Percentiles rank a stretch among this genome's conserved stretches.
Conservation (phyloP, 2,888 invertebrate species). For the Eudemis profundana region DNA sequence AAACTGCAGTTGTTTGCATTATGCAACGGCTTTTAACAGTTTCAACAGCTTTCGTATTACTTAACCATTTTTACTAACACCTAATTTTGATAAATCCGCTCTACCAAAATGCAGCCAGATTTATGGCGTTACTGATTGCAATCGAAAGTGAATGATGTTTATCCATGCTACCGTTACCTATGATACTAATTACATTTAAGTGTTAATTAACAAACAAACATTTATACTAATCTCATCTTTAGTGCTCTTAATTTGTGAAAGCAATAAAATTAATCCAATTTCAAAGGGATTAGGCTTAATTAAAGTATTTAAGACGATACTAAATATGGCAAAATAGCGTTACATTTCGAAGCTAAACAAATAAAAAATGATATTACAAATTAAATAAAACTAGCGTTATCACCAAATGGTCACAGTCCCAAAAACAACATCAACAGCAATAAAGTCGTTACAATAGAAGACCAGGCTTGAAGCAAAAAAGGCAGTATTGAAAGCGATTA, state of each 20-base stretch:
- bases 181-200: constrained; percentile 6
- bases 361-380: constrained; percentile 15
- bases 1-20: constrained; percentile 2
- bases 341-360: neutral
- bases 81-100: too few species aligned
- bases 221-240: constrained; percentile 4
- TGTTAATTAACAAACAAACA: constrained; percentile 15
- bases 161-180: neutral
- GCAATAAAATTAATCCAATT: constrained; percentile 16
- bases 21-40: too few species aligned
- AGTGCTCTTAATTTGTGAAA: constrained; percentile 15
- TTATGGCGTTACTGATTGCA: neutral
- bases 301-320: constrained; percentile 18
- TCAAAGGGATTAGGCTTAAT: constrained; percentile 8
- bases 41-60: too few species aligned
- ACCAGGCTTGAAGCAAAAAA: constrained; percentile 59
- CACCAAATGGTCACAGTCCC: constrained; percentile 33
- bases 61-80: too few species aligned
- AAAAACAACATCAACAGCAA: constrained; percentile 63
- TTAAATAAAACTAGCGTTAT: constrained; percentile 24
- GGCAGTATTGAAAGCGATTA: constrained; percentile 67
- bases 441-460: constrained; percentile 69
- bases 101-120: neutral
- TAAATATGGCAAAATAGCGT: constrained; percentile 5
- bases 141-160: constrained; percentile 17